Evolutionary conservation across 2,888 invertebrate species (phyloP).

Genomic region (Acronicta aceris): DNA sequence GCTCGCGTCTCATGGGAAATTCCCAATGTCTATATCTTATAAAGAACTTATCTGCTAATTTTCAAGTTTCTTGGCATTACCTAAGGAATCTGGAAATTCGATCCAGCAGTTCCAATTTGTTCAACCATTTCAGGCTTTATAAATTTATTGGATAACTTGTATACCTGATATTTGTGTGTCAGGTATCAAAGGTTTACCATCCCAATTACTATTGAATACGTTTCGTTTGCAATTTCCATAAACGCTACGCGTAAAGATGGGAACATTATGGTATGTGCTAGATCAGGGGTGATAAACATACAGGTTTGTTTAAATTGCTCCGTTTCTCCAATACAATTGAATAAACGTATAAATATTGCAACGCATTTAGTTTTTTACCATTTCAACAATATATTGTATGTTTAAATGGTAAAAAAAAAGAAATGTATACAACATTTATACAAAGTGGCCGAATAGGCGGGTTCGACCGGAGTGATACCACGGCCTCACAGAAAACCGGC

Average conservation of each 20-base stretch:
- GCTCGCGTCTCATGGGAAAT: no score
- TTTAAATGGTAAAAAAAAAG: no score
- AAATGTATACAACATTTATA: no score
- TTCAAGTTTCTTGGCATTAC: neutral
- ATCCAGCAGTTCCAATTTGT: constrained; percentile 25
- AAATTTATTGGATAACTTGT: constrained; percentile 14
- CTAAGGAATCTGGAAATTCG: constrained; percentile 1
- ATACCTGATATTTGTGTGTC: constrained; percentile 12
- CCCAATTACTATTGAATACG: constrained; percentile 40
- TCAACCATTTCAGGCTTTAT: constrained; percentile 15
- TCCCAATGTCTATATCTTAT: no score
- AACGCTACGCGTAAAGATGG: constrained; percentile 10
- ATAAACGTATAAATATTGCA: no score
- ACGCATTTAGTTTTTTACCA: no score
- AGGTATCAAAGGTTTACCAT: constrained; percentile 14
- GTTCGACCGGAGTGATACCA: no score
- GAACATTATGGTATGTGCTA: constrained; percentile 1
- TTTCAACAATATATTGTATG: no score
- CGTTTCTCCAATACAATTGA: no score
- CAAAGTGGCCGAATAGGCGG: no score
- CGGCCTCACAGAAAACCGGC: no score
- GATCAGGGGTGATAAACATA: constrained; percentile 5
- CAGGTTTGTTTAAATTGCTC: neutral
- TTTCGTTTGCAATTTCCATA: constrained; percentile 10
- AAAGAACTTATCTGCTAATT: no score